These are phyloP conservation scores for Porites lobata DNA, from an alignment of 92 coral and sea anemone genomes.

Conservation along the genomic window DNA sequence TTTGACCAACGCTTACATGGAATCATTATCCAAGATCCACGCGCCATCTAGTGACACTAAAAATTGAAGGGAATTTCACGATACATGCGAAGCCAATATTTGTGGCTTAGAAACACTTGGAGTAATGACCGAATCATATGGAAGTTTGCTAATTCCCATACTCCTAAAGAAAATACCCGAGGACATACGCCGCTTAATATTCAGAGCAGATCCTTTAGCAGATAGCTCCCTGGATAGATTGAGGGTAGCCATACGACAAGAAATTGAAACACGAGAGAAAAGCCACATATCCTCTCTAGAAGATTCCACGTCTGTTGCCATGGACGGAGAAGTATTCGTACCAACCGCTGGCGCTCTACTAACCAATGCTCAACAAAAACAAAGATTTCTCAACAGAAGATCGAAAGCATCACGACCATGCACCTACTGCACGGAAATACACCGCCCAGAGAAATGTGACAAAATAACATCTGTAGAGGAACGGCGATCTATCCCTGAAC, in stretches of 20 bases:
- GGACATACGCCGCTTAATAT: not conserved
- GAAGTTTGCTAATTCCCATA: conserved; percentile 63
- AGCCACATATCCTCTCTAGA: conserved; percentile 12
- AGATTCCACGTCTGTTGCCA: not conserved
- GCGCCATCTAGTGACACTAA: conserved; percentile 64
- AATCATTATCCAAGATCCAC: conserved; percentile 61
- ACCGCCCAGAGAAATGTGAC: conserved; percentile 45
- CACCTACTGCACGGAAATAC: conserved; percentile 41
- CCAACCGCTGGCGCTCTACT: conserved; percentile 39
- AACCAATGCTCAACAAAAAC: not conserved
- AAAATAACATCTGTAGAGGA: conserved; percentile 49
- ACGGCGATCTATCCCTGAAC: conserved; percentile 28
- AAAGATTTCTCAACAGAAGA: not conserved
- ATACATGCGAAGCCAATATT: conserved; percentile 67
- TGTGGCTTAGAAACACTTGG: conserved; percentile 74
- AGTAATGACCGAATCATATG: conserved; percentile 62
- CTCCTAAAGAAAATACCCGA: conserved; percentile 63
- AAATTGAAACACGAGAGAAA: conserved; percentile 40
- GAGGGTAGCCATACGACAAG: conserved; percentile 29
- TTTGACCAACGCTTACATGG: conserved; percentile 79
- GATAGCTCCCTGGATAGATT: conserved; percentile 41
- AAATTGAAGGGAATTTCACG: conserved; percentile 57
- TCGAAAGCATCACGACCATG: conserved; percentile 13
- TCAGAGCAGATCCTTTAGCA: conserved; percentile 39
- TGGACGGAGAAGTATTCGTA: conserved; percentile 19